These are phyloP conservation scores for Sminthurides aquaticus DNA, from an alignment of 2,888 invertebrate species.

Conservation along the genomic window DNA sequence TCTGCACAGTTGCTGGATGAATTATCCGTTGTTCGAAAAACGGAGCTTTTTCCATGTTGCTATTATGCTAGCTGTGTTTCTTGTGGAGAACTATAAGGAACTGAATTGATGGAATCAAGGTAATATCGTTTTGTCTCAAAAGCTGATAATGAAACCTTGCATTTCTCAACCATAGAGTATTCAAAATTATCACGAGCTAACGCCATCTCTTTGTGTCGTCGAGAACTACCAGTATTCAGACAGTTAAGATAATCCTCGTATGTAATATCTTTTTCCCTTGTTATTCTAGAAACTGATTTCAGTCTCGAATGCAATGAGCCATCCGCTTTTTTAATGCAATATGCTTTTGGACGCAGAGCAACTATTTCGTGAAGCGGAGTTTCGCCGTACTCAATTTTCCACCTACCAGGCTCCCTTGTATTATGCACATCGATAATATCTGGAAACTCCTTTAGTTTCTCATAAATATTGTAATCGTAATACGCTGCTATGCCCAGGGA, in stretches of 20 bases:
- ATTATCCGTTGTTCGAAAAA: too few relatives aligned
- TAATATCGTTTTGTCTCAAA: not conserved
- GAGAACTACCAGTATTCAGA: not conserved
- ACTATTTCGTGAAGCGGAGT: not conserved
- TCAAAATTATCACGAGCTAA: not conserved
- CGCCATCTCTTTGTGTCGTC: not conserved
- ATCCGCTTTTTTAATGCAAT: not conserved
- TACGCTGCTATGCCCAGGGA: not conserved
- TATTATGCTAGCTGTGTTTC: too few relatives aligned
- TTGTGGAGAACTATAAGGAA: too few relatives aligned
- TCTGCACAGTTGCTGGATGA: too few relatives aligned
- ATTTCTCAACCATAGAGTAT: not conserved
- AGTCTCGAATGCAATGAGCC: not conserved
- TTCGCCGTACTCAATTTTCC: not conserved
- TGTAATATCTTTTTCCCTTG: not conserved
- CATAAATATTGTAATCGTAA: not conserved
- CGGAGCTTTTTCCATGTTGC: too few relatives aligned
- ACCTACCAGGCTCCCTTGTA: not conserved
- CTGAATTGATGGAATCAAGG: too few relatives aligned
- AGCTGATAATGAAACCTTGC: not conserved
- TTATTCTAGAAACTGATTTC: not conserved
- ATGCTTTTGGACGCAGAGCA: not conserved
- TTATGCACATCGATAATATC: not conserved
- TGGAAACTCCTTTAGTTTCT: not conserved
- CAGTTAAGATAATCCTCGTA: not conserved